phyloP scores from a whole-genome alignment of 2,113 vertebrate species.

The Calyptomena viridis region DNA sequence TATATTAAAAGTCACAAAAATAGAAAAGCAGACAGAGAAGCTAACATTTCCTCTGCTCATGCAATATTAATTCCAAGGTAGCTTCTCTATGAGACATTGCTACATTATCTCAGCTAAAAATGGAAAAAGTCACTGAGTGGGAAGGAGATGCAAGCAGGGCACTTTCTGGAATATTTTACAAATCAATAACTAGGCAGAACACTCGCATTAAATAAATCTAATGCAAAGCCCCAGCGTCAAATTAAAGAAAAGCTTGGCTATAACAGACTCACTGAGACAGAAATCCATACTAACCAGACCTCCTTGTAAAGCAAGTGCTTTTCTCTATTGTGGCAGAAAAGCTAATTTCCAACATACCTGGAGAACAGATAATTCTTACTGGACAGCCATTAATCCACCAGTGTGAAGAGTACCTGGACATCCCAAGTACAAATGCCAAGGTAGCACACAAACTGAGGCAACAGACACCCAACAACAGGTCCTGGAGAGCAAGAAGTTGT shows the following conservation, averaged over 20 bases:
- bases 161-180: conserved; percentile 33
- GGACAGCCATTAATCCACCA: background rate
- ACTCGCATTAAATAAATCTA: background rate
- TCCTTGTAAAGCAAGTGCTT: background rate
- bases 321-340: background rate
- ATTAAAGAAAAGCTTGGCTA: background rate
- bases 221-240: background rate
- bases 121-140: conserved; percentile 40
- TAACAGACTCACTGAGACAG: background rate
- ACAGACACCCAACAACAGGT: background rate
- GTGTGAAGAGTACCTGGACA: background rate
- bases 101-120: conserved; percentile 68
- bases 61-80: conserved; percentile 73
- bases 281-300: background rate
- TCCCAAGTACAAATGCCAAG: background rate
- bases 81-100: conserved; percentile 25
- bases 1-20: conserved; percentile 58
- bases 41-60: conserved; percentile 63
- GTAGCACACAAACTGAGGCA: background rate
- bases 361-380: background rate
- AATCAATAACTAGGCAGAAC: background rate
- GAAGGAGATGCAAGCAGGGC: background rate
- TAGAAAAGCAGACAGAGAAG: conserved; percentile 31
- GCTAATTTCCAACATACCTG: background rate
- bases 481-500: background rate